These are phyloP conservation scores for Cerastis rubricosa DNA, from an alignment of 2,888 invertebrate species.

Conservation along the genomic window DNA sequence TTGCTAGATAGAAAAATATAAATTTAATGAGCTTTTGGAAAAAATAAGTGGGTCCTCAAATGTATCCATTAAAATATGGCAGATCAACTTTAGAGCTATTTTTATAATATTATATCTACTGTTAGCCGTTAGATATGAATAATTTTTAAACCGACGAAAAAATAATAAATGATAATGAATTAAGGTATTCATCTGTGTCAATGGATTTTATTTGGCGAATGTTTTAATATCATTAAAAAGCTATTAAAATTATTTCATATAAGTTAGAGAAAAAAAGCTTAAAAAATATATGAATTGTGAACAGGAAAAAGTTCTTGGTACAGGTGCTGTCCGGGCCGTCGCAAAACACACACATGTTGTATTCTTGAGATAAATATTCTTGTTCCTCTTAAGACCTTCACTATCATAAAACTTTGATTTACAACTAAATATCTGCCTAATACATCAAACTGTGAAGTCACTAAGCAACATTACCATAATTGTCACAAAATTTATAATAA, in stretches of 20 bases:
- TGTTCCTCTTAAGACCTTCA: background rate
- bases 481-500: constrained; percentile 32
- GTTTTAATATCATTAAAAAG: constrained; percentile 25
- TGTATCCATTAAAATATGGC: constrained; percentile 6
- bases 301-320: constrained; percentile 2
- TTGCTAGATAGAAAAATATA: constrained; percentile 14
- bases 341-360: constrained; percentile 32
- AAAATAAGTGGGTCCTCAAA: constrained; percentile 18
- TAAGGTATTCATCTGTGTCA: constrained; percentile 38
- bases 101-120: constrained; percentile 9
- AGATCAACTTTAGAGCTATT: constrained; percentile 2
- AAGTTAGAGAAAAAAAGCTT: background rate
- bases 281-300: constrained; percentile 7
- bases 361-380: constrained; percentile 13
- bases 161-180: constrained; percentile 2
- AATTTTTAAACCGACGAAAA: constrained; percentile 13
- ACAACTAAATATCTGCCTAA: constrained; percentile 1
- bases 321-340: constrained; percentile 39
- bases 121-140: constrained; percentile 29
- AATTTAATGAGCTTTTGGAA: background rate
- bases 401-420: constrained; percentile 25
- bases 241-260: background rate
- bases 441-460: constrained; percentile 24
- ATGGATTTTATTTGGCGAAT: background rate
- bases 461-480: constrained; percentile 39